phyloP scores from a whole-genome alignment of 2,113 vertebrate species.

The Heteronetta atricapilla region DNA sequence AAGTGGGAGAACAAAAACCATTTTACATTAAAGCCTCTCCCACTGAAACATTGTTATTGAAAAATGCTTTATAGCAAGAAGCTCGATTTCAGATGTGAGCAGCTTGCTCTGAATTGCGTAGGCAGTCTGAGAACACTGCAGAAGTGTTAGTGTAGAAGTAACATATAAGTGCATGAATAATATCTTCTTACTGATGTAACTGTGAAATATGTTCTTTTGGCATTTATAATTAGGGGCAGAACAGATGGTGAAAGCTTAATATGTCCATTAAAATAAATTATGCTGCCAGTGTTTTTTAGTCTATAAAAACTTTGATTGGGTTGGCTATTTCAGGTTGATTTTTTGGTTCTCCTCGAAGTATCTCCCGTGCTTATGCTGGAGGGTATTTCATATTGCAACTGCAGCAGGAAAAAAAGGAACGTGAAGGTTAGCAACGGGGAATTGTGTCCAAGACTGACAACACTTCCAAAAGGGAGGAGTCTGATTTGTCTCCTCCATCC shows the following conservation, averaged over 20 bases:
- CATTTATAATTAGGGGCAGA: constrained; percentile 64
- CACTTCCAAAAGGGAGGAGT: not conserved
- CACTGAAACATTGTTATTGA: constrained; percentile 1
- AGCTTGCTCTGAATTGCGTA: constrained; percentile 1
- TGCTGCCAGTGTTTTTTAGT: constrained; percentile 10
- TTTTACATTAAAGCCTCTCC: not conserved
- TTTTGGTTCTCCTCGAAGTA: constrained; percentile 18
- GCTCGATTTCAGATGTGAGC: constrained; percentile 2
- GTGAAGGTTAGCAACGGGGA: not conserved
- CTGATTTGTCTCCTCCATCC: not conserved
- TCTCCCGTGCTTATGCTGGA: constrained; percentile 6
- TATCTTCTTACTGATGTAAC: constrained; percentile 14
- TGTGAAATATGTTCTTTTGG: constrained; percentile 69
- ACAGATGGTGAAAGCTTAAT: constrained; percentile 75
- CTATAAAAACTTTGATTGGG: constrained; percentile 36
- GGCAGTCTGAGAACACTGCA: constrained; percentile 16
- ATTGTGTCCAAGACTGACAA: not conserved
- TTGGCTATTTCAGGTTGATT: constrained; percentile 19
- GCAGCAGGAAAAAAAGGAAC: not conserved
- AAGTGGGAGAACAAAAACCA: no score
- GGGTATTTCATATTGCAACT: not conserved
- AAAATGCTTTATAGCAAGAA: not conserved
- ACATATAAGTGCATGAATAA: constrained; percentile 45
- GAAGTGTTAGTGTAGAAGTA: constrained; percentile 21
- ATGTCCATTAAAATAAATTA: constrained; percentile 58